Evolutionary conservation across 2,797 vertebrate species (phyloP).

Genomic region (Champsocephalus esox): DNA sequence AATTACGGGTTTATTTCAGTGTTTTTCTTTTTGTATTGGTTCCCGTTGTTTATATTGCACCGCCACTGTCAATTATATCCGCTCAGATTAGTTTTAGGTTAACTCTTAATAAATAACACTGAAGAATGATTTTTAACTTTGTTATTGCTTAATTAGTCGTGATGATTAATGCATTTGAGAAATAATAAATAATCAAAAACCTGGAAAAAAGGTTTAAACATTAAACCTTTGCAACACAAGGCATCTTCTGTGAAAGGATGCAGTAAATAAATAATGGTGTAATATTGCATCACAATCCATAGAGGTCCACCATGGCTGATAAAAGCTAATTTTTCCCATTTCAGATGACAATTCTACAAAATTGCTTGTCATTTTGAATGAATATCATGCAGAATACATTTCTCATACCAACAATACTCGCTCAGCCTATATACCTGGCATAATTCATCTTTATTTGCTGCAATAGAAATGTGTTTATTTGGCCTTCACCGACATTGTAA

Average conservation of each 20-base stretch:
- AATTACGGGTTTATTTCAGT: neutral
- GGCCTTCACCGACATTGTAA: constrained; percentile 50
- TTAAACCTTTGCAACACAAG: constrained; percentile 48
- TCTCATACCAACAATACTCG: constrained; percentile 43
- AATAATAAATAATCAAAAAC: constrained; percentile 13
- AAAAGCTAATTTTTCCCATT: constrained; percentile 69
- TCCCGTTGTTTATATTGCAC: neutral
- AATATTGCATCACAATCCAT: constrained; percentile 49
- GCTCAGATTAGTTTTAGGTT: neutral
- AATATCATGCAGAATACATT: constrained; percentile 62
- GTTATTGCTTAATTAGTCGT: neutral
- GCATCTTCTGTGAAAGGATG: constrained; percentile 48
- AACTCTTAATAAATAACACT: neutral
- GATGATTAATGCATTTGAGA: neutral
- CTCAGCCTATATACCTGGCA: constrained; percentile 54
- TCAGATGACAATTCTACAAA: constrained; percentile 67
- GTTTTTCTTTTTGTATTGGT: neutral
- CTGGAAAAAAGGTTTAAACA: constrained; percentile 26
- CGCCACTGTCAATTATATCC: neutral
- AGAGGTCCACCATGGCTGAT: constrained; percentile 60
- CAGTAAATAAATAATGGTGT: constrained; percentile 61
- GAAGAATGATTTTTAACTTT: neutral
- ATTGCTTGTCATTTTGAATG: constrained; percentile 71
- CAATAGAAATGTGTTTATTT: constrained; percentile 56
- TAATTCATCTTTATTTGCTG: constrained; percentile 70